phyloP scores from a whole-genome alignment of 2,888 invertebrate genomes.

The Dasypolia templi region DNA sequence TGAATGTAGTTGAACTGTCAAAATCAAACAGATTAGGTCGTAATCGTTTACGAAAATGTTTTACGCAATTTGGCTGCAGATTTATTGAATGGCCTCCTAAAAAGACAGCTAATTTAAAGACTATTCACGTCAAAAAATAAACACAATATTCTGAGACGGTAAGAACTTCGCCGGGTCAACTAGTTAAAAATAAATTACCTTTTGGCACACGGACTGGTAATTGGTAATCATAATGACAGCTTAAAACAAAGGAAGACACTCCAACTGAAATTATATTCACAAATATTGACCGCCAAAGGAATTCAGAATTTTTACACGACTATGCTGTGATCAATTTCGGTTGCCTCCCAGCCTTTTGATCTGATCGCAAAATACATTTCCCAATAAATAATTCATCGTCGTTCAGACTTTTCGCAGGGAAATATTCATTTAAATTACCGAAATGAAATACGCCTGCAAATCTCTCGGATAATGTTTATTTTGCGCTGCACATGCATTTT shows the following conservation, averaged over 20 bases:
- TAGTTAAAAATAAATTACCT: too few species aligned
- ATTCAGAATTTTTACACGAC: neutral
- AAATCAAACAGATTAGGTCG: too few species aligned
- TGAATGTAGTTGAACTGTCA: too few species aligned
- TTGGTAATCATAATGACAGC: too few species aligned
- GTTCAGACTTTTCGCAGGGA: neutral
- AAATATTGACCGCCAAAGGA: slow-evolving; percentile 6
- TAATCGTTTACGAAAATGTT: too few species aligned
- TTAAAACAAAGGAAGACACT: neutral
- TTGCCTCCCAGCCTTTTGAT: slow-evolving; percentile 31
- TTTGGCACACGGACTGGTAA: neutral
- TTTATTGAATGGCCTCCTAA: too few species aligned
- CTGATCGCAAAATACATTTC: slow-evolving; percentile 12
- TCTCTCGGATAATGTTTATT: neutral
- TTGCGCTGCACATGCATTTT: neutral
- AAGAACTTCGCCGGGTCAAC: too few species aligned
- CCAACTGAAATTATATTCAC: neutral
- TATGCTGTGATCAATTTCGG: neutral
- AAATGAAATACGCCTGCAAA: slow-evolving; percentile 8
- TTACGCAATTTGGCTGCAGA: too few species aligned
- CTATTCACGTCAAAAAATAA: too few species aligned
- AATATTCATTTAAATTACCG: slow-evolving; percentile 9
- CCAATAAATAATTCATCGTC: slow-evolving; percentile 6
- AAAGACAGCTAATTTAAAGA: too few species aligned
- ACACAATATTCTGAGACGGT: too few species aligned